Conservation (phyloP, 2,888 invertebrate species). For the Apamea epomidion region DNA sequence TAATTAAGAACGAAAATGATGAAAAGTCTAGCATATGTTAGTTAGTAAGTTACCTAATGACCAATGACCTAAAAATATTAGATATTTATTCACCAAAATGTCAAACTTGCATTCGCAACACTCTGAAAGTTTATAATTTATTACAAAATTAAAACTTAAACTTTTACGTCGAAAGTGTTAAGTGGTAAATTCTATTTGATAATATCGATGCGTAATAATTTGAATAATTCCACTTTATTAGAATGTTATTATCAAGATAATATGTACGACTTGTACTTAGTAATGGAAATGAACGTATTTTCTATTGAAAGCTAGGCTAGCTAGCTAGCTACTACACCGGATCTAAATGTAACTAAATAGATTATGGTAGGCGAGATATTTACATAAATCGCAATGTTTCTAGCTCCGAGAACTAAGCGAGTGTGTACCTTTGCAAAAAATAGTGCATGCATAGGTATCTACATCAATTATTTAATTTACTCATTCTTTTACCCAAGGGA, state of each 20-base stretch:
- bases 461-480: neutral
- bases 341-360: slow-evolving; percentile 35
- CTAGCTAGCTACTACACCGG: slow-evolving; percentile 19
- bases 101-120: slow-evolving; percentile 10
- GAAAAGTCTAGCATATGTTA: neutral
- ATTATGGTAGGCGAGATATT: slow-evolving; percentile 28
- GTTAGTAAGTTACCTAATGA: slow-evolving; percentile 3
- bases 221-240: slow-evolving; percentile 56
- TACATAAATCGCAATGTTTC: slow-evolving; percentile 39
- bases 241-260: slow-evolving; percentile 36
- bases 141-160: slow-evolving; percentile 34
- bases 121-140: slow-evolving; percentile 40
- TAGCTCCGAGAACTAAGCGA: neutral
- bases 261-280: slow-evolving; percentile 46
- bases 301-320: slow-evolving; percentile 47
- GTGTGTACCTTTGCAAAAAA: slow-evolving; percentile 13
- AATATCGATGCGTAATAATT: slow-evolving; percentile 32
- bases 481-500: neutral
- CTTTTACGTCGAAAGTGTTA: slow-evolving; percentile 54
- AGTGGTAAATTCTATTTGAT: slow-evolving; percentile 21
- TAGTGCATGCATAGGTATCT: neutral
- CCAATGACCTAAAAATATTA: neutral
- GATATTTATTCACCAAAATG: slow-evolving; percentile 2
- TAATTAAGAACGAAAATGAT: slow-evolving; percentile 13
- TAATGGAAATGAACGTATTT: slow-evolving; percentile 49